phyloP scores from a whole-genome alignment of 2,113 vertebrate genomes.

The Neoarius graeffei region DNA sequence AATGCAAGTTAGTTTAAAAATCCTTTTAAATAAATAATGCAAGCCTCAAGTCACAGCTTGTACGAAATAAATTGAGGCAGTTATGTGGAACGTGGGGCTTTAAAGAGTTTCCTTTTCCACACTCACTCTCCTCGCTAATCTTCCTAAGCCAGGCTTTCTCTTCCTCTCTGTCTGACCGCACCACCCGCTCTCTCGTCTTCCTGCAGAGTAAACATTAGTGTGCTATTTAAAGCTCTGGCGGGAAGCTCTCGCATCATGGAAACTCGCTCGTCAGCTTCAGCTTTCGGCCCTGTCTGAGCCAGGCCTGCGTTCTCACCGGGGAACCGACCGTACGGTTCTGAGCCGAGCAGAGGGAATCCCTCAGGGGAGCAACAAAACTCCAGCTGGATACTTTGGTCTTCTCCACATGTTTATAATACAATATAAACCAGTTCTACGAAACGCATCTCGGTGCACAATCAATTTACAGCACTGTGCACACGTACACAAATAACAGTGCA shows the following conservation, averaged over 20 bases:
- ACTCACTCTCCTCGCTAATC: not conserved
- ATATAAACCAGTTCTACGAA: not conserved
- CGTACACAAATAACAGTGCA: not conserved
- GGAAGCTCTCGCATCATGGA: constrained; percentile 72
- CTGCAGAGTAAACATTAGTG: constrained; percentile 64
- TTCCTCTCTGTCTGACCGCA: constrained; percentile 46
- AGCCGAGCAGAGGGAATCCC: constrained; percentile 10
- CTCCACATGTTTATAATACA: not conserved
- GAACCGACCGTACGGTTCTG: not conserved
- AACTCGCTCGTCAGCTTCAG: constrained; percentile 67
- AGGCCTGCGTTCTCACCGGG: not conserved
- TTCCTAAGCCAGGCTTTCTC: not conserved
- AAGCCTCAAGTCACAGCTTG: not conserved
- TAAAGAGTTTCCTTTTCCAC: not conserved
- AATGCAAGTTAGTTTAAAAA: not conserved
- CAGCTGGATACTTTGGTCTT: not conserved
- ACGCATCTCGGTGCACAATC: not conserved
- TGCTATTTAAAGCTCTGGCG: constrained; percentile 71
- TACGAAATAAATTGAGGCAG: not conserved
- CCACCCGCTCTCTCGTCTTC: constrained; percentile 48
- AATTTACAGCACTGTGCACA: not conserved
- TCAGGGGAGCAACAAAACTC: not conserved
- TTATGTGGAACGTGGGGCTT: not conserved
- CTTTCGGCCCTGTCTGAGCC: constrained; percentile 3
- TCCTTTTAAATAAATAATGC: not conserved